Conservation (phyloP, 92 coral and sea anemone genomes). For the Ricordea florida region DNA sequence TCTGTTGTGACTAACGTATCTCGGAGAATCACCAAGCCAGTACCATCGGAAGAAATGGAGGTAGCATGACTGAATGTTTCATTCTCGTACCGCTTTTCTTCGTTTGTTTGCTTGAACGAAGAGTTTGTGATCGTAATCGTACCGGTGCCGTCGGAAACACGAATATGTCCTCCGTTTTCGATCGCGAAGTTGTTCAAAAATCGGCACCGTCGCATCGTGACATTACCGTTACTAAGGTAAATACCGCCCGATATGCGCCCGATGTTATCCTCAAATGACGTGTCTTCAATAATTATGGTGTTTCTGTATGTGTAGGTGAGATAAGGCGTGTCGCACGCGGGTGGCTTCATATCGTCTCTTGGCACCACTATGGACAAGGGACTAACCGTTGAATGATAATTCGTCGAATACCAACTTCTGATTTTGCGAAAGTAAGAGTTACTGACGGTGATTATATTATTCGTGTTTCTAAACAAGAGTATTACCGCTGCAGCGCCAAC, state of each 20-base stretch:
- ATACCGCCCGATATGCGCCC: conserved; percentile 69
- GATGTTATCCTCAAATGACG: conserved; percentile 55
- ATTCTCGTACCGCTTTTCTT: background rate
- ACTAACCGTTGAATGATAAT: background rate
- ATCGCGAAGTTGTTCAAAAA: conserved; percentile 75
- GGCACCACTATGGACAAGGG: conserved; percentile 10
- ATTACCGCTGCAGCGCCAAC: background rate
- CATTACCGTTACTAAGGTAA: conserved; percentile 38
- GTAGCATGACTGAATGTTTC: background rate
- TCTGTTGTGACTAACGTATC: conserved; percentile 9
- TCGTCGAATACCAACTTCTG: background rate
- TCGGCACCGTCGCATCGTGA: conserved; percentile 38
- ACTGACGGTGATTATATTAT: background rate
- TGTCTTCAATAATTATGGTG: conserved; percentile 14
- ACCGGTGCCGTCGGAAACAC: conserved; percentile 7
- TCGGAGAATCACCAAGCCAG: conserved; percentile 45
- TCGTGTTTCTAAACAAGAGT: background rate
- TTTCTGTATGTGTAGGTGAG: conserved; percentile 9
- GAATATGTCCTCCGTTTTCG: conserved; percentile 51
- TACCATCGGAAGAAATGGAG: conserved; percentile 61
- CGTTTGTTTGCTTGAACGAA: conserved; percentile 6
- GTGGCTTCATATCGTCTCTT: background rate
- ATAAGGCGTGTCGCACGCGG: background rate
- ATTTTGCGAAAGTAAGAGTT: background rate
- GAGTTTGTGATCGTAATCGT: conserved; percentile 22